Evolutionary conservation across 2,113 vertebrate species (phyloP).

Genomic region (Hemibagrus wyckioides): DNA sequence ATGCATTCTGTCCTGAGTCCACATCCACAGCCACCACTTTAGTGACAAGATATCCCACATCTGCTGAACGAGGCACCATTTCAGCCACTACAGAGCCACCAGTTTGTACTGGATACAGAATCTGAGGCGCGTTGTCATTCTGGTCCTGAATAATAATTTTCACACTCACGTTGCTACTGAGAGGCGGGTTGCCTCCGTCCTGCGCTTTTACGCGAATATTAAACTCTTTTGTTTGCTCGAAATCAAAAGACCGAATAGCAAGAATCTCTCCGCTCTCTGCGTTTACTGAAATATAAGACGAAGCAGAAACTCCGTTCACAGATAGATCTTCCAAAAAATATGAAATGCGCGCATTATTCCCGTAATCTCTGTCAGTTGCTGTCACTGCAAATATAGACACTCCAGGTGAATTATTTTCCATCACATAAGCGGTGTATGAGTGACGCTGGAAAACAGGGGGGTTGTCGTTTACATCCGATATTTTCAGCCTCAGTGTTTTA

Average conservation of each 20-base stretch:
- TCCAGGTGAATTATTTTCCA: neutral
- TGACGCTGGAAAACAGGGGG: conserved; percentile 66
- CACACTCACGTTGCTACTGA: conserved; percentile 57
- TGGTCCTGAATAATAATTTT: conserved; percentile 64
- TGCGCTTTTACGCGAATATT: conserved; percentile 50
- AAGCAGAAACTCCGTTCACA: conserved; percentile 37
- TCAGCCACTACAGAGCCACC: conserved; percentile 28
- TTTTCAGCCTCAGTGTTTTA: conserved; percentile 67
- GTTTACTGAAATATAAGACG: conserved; percentile 59
- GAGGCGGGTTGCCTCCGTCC: conserved; percentile 54
- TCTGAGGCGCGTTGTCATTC: conserved; percentile 67
- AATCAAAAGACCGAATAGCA: conserved; percentile 57
- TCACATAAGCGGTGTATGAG: conserved; percentile 56
- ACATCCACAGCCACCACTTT: conserved; percentile 58
- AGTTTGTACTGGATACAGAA: conserved; percentile 57
- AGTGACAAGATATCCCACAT: conserved; percentile 56
- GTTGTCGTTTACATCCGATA: conserved; percentile 72
- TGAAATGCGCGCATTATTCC: conserved; percentile 70
- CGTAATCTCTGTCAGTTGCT: conserved; percentile 69
- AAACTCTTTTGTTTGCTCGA: conserved; percentile 54
- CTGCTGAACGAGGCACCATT: conserved; percentile 58
- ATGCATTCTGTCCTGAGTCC: conserved; percentile 61
- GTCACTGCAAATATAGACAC: conserved; percentile 64
- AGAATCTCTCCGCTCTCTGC: conserved; percentile 53
- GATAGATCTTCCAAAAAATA: conserved; percentile 65